Percentiles rank a stretch among this genome's conserved stretches.
phyloP scores from a whole-genome alignment of 2,113 vertebrate species.

The Melanocharis versteri region DNA sequence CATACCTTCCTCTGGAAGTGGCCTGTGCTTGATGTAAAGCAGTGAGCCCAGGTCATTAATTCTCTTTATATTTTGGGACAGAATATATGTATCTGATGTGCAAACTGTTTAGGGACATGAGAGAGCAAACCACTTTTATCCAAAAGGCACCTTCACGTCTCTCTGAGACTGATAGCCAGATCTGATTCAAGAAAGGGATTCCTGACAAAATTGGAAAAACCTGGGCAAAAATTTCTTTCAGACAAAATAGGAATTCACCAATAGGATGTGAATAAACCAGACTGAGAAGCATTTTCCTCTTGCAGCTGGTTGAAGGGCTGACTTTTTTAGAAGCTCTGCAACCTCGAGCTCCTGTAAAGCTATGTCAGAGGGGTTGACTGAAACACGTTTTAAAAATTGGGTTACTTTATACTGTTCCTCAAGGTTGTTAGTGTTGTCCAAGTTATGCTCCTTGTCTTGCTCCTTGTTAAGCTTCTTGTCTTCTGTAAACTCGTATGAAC shows the following conservation, averaged over 20 bases:
- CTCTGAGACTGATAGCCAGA: not conserved
- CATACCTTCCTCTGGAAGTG: not conserved
- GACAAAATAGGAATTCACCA: not conserved
- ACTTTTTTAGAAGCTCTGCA: not conserved
- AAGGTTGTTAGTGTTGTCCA: not conserved
- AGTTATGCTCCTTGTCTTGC: not conserved
- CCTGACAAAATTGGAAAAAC: not conserved
- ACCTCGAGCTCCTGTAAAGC: not conserved
- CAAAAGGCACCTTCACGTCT: not conserved
- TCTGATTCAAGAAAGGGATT: not conserved
- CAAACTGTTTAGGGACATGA: not conserved
- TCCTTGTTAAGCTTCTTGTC: not conserved
- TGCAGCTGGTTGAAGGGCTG: not conserved
- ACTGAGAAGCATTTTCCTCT: not conserved
- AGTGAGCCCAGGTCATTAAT: not conserved
- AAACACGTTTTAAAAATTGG: not conserved
- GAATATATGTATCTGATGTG: not conserved
- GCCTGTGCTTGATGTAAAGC: not conserved
- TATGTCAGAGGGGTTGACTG: not conserved
- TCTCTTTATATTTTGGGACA: not conserved
- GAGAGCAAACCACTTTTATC: not conserved
- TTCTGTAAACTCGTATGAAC: not conserved
- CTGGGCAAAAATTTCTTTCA: not conserved
- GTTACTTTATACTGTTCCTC: not conserved
- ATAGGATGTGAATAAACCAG: not conserved